Evolutionary conservation across 2,888 invertebrate genomes (phyloP), one percentile per base, ranked within the genome.

Genomic region (Drosophila neutralis): DNA sequence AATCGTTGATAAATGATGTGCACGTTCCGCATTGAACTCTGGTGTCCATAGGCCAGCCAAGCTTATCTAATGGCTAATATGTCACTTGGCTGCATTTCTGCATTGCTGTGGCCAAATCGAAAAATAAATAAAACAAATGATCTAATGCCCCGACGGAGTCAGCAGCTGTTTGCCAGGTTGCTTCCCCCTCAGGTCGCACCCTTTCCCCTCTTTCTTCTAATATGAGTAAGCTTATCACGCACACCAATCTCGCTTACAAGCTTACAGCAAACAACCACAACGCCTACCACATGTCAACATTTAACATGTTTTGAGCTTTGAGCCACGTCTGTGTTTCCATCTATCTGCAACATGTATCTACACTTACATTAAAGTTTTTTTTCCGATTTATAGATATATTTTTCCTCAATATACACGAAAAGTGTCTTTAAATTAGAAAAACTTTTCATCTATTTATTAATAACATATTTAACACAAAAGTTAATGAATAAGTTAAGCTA

Each of bases 51-150:
- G 29, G 29, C 21, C 2, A 24, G 57, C 45, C 4, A 13, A 5
- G 27, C 49, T 45, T 35, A 62, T 66, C 76, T 79, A 73, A 83
- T 83, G 73, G 76, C 80, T 68, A 76, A 87, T 82, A 76, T 85
- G 87, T 87, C 87, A 87, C 71, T 69, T 69, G 73, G 67, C 82
- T 87, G 85, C 87, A 84, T 71, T 83, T 70, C 59, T 85, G 85
- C 82, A 83, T 72, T 78, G 65, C 58, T 27, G 8, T 21, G 62
- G 56, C 77, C 80, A 86, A 87, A 87, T 88, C 88, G 87, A 88
- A 73, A 88, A 84, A 88, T 86, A 88, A 87, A 86, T 86, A 88
- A 84, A 82, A 88, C 75, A 87, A 87, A 87, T 87, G 87, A 84
- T 83, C 72, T 57, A 68, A 8, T 53, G 45, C 40, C 59, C 57